A percentile compares a stretch with the other conserved stretches of the same genome.
Evolutionary conservation across 1,140 invertebrate genomes (phyloP).

Genomic region (Zaprionus ornatus): DNA sequence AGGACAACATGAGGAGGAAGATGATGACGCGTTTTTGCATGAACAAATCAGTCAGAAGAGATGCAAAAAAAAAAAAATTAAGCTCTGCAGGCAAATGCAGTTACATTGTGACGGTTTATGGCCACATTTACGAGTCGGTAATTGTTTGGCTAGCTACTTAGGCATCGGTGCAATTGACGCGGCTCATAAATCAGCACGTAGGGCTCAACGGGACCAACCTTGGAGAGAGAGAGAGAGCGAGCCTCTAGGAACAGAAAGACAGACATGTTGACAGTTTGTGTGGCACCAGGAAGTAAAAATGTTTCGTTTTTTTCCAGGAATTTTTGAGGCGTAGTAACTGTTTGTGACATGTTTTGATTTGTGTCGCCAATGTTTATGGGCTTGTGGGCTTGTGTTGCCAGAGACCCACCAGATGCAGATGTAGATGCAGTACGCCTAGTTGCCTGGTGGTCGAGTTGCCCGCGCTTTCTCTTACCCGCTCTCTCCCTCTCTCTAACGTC

Average conservation of each 20-base stretch:
- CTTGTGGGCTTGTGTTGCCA: conserved; percentile 61
- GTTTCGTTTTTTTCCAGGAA: conserved; percentile 57
- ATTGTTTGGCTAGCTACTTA: conserved; percentile 53
- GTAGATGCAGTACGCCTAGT: background rate
- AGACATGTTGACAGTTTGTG: conserved; percentile 46
- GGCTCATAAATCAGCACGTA: conserved; percentile 61
- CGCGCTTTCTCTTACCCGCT: background rate
- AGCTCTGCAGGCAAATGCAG: background rate
- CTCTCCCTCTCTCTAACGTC: conserved; percentile 30
- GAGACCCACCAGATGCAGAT: conserved; percentile 44
- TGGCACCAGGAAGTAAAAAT: conserved; percentile 70
- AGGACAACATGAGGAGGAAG: conserved; percentile 49
- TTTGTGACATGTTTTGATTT: conserved; percentile 82
- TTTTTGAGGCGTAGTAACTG: conserved; percentile 80
- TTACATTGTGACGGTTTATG: conserved; percentile 29
- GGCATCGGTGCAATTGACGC: conserved; percentile 37
- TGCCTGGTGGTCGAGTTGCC: background rate
- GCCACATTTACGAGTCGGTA: conserved; percentile 43
- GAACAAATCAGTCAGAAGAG: conserved; percentile 1
- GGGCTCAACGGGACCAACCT: conserved; percentile 6
- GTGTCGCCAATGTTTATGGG: conserved; percentile 79
- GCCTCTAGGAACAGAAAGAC: background rate
- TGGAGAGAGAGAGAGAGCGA: background rate
- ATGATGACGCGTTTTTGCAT: background rate
- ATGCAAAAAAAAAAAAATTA: conserved; percentile 1